Conservation (phyloP, 2,113 vertebrate genomes). For the Nannobrachium achirus region DNA sequence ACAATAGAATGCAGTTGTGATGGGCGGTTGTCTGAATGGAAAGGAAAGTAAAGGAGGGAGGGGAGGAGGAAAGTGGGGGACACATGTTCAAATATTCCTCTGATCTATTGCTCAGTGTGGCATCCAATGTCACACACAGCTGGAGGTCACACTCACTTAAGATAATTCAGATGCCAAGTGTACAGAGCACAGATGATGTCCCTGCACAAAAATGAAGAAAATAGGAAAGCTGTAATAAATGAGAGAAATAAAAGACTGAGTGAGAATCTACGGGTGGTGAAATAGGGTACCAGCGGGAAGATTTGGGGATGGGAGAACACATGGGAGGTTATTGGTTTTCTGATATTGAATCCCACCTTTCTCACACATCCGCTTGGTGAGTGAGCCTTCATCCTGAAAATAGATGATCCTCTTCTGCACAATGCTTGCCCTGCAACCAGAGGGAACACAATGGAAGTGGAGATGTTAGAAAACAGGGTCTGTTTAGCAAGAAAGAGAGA, state of each 20-base stretch:
- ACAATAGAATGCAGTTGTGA: slow-evolving; percentile 19
- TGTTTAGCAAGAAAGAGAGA: background rate
- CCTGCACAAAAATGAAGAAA: slow-evolving; percentile 33
- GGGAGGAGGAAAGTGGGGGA: slow-evolving; percentile 8
- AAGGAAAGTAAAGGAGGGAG: background rate
- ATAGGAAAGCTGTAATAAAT: slow-evolving; percentile 21
- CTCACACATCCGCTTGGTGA: slow-evolving; percentile 95
- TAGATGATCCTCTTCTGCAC: slow-evolving; percentile 97
- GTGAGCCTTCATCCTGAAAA: slow-evolving; percentile 96
- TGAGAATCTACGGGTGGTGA: slow-evolving; percentile 11
- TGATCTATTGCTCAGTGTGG: slow-evolving; percentile 43
- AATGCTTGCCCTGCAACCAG: slow-evolving; percentile 88
- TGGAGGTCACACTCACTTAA: slow-evolving; percentile 45
- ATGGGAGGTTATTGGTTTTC: slow-evolving; percentile 23
- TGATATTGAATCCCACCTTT: slow-evolving; percentile 84
- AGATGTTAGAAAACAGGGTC: slow-evolving; percentile 7
- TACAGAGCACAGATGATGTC: slow-evolving; percentile 22
- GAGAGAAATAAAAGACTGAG: slow-evolving; percentile 10
- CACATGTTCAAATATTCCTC: slow-evolving; percentile 33
- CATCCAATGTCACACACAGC: slow-evolving; percentile 53
- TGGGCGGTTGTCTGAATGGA: slow-evolving; percentile 14
- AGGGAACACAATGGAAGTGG: slow-evolving; percentile 16
- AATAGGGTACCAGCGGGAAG: slow-evolving; percentile 13
- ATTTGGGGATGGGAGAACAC: slow-evolving; percentile 24
- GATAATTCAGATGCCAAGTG: slow-evolving; percentile 43